These are phyloP conservation scores for Eulemur macaco DNA, from an alignment of 2,113 vertebrate species.

Conservation along the genomic window DNA sequence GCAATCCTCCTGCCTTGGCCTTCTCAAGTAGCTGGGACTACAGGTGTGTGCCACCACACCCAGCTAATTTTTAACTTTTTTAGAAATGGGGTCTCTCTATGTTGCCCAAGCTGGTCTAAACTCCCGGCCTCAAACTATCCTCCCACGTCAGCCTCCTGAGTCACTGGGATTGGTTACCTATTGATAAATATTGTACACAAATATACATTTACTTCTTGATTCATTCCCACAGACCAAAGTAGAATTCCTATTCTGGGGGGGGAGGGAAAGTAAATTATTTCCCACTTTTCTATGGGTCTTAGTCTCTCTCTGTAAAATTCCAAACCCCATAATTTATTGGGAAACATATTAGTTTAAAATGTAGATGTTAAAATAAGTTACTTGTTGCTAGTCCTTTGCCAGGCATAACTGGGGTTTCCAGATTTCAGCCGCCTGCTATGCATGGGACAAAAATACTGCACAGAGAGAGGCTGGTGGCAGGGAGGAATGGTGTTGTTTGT, in stretches of 20 bases:
- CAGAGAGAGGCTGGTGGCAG: neutral
- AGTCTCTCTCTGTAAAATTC: neutral
- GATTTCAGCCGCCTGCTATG: neutral
- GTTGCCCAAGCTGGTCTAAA: too few relatives aligned
- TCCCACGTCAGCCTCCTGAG: too few relatives aligned
- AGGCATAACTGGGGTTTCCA: neutral
- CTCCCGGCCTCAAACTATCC: too few relatives aligned
- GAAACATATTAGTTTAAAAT: neutral
- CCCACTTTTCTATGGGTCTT: neutral
- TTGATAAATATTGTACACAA: neutral
- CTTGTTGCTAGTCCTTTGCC: neutral
- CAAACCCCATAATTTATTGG: neutral
- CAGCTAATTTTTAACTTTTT: too few relatives aligned
- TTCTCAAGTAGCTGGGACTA: too few relatives aligned
- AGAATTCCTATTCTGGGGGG: neutral
- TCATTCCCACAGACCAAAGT: neutral
- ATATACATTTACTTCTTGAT: neutral
- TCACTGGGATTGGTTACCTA: neutral
- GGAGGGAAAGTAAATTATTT: neutral
- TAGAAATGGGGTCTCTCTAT: too few relatives aligned
- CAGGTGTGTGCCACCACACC: too few relatives aligned
- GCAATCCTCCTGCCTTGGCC: too few relatives aligned
- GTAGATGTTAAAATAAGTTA: neutral
- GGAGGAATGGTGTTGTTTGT: too few relatives aligned
- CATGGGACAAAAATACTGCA: neutral